Evolutionary conservation across 2,888 invertebrate species (phyloP), one percentile per base, ranked within the genome.

Genomic region (Anagyrus pseudococci): DNA sequence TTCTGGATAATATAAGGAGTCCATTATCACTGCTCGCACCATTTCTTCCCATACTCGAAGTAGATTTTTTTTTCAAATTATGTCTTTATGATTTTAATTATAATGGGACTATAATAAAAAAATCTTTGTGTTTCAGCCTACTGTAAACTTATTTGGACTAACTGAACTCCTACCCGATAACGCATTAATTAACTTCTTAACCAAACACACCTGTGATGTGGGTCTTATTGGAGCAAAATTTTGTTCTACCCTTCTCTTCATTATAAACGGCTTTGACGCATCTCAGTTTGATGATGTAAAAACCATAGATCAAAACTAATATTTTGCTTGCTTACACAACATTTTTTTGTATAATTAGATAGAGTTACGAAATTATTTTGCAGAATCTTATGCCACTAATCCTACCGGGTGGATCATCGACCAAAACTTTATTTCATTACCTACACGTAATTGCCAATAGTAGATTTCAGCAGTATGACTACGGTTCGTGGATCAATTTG

Each of bases 241-340:
- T 56, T 95, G 94, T 76, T 88, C 89, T 72, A 90, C 92, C 74
- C 76, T 89, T 0, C 72, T 94, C 58, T 93, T 93, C 75, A 81
- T 89, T 10, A 73, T 93, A 0, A 87, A 87, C 66, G 94, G 94
- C 0, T 88, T 87, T 71, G 91, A 90, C 77, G 82, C 84, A 53
- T 81, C 81, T 19, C 87, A 92, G 75, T 86, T 91, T 64, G 90
- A 92, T 73, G 80, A 75, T 67, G 86, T 85, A 75, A 77, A 76
- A 70, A 67, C 20, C 40, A 40, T 23, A 22, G 22, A 20, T 22
- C 33, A 13, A 29, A 33, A 33, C 19, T 22, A 47, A 25, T 46
- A 26, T n/a, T 2, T n/a, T 4, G 6, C 17, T n/a, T n/a, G n/a
- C n/a, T n/a, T n/a, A n/a, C n/a, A n/a, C n/a, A n/a, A n/a, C n/a